phyloP scores from a whole-genome alignment of 2,113 vertebrate genomes.

The Nannospalax galili region DNA sequence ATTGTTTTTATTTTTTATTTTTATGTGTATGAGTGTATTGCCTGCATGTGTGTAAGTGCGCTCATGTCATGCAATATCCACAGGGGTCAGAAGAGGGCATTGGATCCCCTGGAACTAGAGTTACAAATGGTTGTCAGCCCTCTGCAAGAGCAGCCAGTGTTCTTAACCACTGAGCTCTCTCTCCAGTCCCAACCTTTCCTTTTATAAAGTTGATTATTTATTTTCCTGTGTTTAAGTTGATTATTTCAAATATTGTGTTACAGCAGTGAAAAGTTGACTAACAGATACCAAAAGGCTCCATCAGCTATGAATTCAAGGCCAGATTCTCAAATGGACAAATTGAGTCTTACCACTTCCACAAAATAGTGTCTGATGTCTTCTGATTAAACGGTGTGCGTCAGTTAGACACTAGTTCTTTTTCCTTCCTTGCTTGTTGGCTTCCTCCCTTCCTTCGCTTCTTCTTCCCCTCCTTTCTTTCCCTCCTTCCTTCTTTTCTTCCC shows the following conservation, averaged over 20 bases:
- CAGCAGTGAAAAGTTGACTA: neutral
- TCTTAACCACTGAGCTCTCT: too few relatives aligned
- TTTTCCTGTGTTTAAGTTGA: neutral
- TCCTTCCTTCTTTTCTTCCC: neutral
- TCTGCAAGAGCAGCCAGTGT: too few relatives aligned
- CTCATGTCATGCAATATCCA: too few relatives aligned
- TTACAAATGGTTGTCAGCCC: too few relatives aligned
- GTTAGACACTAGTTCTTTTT: neutral
- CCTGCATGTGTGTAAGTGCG: too few relatives aligned
- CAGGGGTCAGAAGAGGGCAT: too few relatives aligned
- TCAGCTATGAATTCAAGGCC: neutral
- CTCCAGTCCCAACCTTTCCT: too few relatives aligned
- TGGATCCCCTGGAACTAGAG: too few relatives aligned
- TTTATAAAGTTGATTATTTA: neutral
- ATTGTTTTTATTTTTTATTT: too few relatives aligned
- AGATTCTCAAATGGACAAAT: neutral
- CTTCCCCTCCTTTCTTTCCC: too few relatives aligned
- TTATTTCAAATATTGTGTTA: neutral
- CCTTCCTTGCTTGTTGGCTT: neutral
- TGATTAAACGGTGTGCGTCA: neutral
- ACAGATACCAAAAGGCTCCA: neutral
- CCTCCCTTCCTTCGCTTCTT: neutral
- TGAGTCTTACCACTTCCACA: neutral
- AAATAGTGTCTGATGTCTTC: neutral
- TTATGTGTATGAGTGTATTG: too few relatives aligned